Evolutionary conservation across 2,113 vertebrate species (phyloP).

Genomic region (Calidris pygmaea): DNA sequence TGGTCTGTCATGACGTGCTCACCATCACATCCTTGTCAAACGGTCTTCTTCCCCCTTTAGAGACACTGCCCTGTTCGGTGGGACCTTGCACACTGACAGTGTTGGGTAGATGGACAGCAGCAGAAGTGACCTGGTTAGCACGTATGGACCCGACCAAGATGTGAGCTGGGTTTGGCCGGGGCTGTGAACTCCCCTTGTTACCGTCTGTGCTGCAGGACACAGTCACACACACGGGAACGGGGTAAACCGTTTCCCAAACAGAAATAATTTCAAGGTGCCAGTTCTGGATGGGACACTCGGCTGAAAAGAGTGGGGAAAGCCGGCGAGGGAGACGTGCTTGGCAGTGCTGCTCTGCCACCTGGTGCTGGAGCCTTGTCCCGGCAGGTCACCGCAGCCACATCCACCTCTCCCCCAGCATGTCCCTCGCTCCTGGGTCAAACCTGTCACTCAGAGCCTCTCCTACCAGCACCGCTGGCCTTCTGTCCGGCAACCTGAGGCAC

Average conservation of each 20-base stretch:
- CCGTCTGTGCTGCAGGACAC: background rate
- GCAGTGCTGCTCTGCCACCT: constrained; percentile 36
- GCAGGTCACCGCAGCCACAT: background rate
- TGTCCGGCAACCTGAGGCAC: accelerated
- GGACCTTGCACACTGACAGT: accelerated
- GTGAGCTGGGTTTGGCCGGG: accelerated
- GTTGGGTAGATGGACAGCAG: accelerated
- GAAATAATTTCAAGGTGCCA: accelerated
- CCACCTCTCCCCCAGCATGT: accelerated
- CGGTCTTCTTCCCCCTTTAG: accelerated
- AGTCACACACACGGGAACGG: background rate
- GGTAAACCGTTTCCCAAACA: background rate
- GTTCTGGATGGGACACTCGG: accelerated
- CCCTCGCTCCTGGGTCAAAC: accelerated
- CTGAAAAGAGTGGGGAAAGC: accelerated
- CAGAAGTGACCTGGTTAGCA: accelerated
- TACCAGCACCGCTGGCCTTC: accelerated
- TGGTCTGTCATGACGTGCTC: accelerated
- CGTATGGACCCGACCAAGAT: accelerated
- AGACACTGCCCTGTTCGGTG: background rate
- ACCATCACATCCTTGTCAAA: background rate
- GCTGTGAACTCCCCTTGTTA: background rate
- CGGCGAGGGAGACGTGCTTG: accelerated
- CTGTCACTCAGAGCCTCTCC: background rate
- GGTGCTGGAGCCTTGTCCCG: background rate